Evolutionary conservation across 2,888 invertebrate genomes (phyloP), one percentile per base, ranked within the genome.

Genomic region (Cepaea hortensis): DNA sequence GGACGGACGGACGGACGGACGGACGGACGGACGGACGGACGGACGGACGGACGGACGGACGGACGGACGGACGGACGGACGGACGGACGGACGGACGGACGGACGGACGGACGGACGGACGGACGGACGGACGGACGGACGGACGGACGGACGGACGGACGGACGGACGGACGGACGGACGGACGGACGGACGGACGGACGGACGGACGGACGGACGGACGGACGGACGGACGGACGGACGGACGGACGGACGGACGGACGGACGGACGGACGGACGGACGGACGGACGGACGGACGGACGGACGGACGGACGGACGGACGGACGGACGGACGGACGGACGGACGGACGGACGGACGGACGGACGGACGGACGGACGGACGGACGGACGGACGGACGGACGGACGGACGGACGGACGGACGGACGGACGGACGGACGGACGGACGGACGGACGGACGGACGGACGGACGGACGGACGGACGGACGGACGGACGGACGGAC

Each of bases 221-320:
- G 15, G 62, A 62, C 15, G 15, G 62, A 62, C 15, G 15, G 62
- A 62, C 15, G 15, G 62, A 62, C 15, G 15, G 62, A 62, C 15
- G 15, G 62, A 62, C 15, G 15, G 62, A 62, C 15, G 15, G 62
- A 62, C 15, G 15, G 62, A 62, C 15, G 15, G 62, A 62, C 15
- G 15, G 62, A 62, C 15, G 62, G 79, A 84, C 35, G 50, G 48
- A 84, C 35, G 72, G 55, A 76, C 35, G 50, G 55, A 84, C 35
- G 50, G 48, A 75, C 55, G 72, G 72, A 84, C 61, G 62, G 48
- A 75, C 61, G 72, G 48, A 84, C 61, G 72, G 48, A 84, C 55
- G 72, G 72, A 84, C 55, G 62, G 48, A 84, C 55, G 72, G 48
- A 76, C 55, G 72, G 48, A 84, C 55, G 62, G 55, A 84, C 55